A percentile compares a stretch with the other conserved stretches of the same genome.
phyloP scores from a whole-genome alignment of 2,888 invertebrate species.

The Elysia crispata region DNA sequence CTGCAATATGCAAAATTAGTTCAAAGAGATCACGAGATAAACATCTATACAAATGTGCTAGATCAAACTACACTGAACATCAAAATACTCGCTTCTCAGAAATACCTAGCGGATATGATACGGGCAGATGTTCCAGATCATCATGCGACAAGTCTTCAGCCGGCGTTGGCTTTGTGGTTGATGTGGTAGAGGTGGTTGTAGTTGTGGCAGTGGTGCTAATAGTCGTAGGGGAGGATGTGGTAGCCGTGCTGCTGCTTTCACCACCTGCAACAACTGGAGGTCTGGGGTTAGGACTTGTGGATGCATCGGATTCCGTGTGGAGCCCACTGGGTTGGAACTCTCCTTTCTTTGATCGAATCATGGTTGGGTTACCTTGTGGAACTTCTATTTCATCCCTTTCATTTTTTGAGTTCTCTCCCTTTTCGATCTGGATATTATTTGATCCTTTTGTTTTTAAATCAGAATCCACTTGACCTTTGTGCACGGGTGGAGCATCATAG shows the following conservation, averaged over 20 bases:
- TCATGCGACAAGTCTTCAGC: constrained; percentile 12
- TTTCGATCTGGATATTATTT: neutral
- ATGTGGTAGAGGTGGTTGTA: constrained; percentile 7
- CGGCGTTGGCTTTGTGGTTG: constrained; percentile 11
- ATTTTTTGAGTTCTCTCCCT: neutral
- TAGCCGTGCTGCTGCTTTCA: constrained; percentile 48
- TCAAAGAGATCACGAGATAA: too few species aligned
- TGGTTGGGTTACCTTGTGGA: neutral
- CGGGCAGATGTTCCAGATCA: constrained; percentile 52
- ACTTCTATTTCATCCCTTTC: neutral
- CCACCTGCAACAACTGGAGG: constrained; percentile 52
- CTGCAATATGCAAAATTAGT: too few species aligned
- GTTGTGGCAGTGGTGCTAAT: constrained; percentile 26
- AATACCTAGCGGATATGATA: constrained; percentile 60
- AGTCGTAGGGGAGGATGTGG: constrained; percentile 57
- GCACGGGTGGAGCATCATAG: constrained; percentile 41
- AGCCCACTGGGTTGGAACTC: constrained; percentile 46
- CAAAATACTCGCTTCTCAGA: constrained; percentile 18
- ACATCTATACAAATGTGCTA: neutral
- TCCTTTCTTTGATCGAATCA: constrained; percentile 34
- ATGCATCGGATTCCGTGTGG: constrained; percentile 54
- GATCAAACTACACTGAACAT: constrained; percentile 14
- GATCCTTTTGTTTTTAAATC: neutral
- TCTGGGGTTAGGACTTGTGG: constrained; percentile 67
- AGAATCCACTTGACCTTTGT: neutral